phyloP scores from a whole-genome alignment of 2,888 invertebrate genomes.

The Cerastis leucographa region DNA sequence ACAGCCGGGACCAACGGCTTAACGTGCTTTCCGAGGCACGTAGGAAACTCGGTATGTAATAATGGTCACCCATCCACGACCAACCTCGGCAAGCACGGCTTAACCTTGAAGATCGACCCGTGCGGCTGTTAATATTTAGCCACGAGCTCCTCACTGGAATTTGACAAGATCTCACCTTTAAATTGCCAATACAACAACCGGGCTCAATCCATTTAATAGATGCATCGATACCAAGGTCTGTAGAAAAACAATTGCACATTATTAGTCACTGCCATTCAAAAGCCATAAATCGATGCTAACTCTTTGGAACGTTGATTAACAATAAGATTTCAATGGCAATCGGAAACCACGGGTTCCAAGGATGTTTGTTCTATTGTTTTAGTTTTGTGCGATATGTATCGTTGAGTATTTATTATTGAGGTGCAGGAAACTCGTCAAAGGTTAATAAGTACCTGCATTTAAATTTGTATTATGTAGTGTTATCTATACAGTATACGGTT shows the following conservation, averaged over 20 bases:
- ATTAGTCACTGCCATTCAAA: constrained; percentile 28
- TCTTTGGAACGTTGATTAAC: constrained; percentile 39
- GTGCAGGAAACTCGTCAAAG: constrained; percentile 12
- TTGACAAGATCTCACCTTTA: background rate
- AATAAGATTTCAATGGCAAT: constrained; percentile 42
- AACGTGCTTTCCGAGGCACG: too few relatives aligned
- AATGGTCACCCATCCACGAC: too few relatives aligned
- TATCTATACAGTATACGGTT: background rate
- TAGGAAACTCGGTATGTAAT: too few relatives aligned
- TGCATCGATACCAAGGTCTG: background rate
- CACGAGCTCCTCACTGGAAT: too few relatives aligned
- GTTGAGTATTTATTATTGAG: constrained; percentile 19
- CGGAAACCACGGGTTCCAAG: constrained; percentile 36
- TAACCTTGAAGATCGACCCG: too few relatives aligned
- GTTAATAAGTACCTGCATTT: constrained; percentile 9
- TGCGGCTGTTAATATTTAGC: too few relatives aligned
- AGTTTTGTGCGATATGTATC: constrained; percentile 24
- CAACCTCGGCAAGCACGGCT: too few relatives aligned
- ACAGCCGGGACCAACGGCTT: too few relatives aligned
- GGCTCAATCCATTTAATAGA: background rate
- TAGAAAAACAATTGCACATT: constrained; percentile 43
- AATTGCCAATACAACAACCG: background rate
- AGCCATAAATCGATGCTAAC: constrained; percentile 15
- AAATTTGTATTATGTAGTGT: too few relatives aligned
- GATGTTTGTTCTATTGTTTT: constrained; percentile 51